Evolutionary conservation across 2,888 invertebrate genomes (phyloP).

Genomic region (Zygothrica quintamaculata): DNA sequence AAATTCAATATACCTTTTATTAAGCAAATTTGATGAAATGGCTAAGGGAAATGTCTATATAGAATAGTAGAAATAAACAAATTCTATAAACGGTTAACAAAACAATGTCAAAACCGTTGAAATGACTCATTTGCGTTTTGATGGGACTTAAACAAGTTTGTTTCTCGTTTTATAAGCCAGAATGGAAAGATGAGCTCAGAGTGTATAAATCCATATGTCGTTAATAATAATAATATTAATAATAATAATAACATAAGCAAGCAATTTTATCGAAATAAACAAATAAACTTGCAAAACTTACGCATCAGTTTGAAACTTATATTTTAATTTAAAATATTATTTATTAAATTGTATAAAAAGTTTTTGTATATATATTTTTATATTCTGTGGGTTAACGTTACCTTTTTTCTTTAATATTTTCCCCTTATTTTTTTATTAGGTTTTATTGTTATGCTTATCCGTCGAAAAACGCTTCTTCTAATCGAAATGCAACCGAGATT

Average conservation of each 20-base stretch:
- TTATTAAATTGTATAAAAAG: constrained; percentile 22
- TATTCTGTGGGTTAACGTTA: constrained; percentile 43
- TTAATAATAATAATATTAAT: constrained; percentile 57
- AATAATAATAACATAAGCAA: too few relatives aligned
- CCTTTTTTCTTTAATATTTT: constrained; percentile 38
- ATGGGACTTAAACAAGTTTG: constrained; percentile 46
- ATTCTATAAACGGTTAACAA: constrained; percentile 38
- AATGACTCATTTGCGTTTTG: constrained; percentile 40
- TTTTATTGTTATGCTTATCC: constrained; percentile 1
- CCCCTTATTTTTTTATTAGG: not conserved
- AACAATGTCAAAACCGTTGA: constrained; percentile 41
- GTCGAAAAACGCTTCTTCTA: constrained; percentile 8
- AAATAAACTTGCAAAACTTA: constrained; percentile 26
- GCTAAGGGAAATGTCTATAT: not conserved
- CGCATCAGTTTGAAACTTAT: constrained; percentile 13
- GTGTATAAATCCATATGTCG: constrained; percentile 40
- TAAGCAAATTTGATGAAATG: too few relatives aligned
- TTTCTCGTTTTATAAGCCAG: constrained; percentile 28
- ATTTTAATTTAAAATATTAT: constrained; percentile 32
- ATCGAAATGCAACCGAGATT: constrained; percentile 37
- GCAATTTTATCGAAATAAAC: constrained; percentile 17
- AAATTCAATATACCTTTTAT: too few relatives aligned
- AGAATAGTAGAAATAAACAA: constrained; percentile 8
- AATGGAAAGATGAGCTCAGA: constrained; percentile 66
- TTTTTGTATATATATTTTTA: constrained; percentile 17